These are phyloP conservation scores for Oreocharis arfaki DNA, from an alignment of 2,113 vertebrate genomes.

Conservation along the genomic window DNA sequence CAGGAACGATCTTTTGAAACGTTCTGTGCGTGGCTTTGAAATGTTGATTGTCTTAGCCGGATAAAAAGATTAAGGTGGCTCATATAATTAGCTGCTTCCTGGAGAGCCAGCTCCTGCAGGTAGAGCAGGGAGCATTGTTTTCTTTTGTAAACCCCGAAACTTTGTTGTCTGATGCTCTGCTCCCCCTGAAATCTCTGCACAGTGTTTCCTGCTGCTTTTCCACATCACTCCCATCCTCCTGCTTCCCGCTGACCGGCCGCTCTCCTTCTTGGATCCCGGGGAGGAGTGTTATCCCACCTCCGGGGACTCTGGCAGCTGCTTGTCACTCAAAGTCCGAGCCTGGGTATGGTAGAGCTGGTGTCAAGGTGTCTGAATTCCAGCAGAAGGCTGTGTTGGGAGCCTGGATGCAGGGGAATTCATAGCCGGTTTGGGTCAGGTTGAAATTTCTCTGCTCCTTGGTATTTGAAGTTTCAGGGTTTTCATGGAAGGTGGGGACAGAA, in stretches of 20 bases:
- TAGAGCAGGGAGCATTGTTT: neutral
- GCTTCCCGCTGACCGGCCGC: rapidly evolving
- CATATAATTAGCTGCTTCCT: slow-evolving; percentile 46
- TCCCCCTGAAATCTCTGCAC: neutral
- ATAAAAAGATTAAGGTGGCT: slow-evolving; percentile 62
- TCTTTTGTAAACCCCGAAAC: neutral
- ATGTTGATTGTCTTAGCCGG: slow-evolving; percentile 50
- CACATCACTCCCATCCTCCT: rapidly evolving
- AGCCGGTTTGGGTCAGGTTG: neutral
- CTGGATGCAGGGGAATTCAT: neutral
- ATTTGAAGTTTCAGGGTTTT: neutral
- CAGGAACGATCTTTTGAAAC: slow-evolving; percentile 37
- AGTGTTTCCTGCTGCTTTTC: neutral
- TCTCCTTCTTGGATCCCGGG: neutral
- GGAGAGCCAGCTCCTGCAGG: slow-evolving; percentile 29
- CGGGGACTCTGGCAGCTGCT: neutral
- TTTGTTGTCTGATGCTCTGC: neutral
- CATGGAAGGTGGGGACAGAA: neutral
- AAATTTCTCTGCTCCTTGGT: neutral
- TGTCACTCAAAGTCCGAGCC: neutral
- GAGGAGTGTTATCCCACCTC: neutral
- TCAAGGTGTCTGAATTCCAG: neutral
- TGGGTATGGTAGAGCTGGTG: rapidly evolving
- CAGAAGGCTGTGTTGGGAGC: neutral
- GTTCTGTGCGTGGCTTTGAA: slow-evolving; percentile 19